A percentile compares a stretch with the other conserved stretches of the same genome.
phyloP scores from a whole-genome alignment of 2,113 vertebrate species.

The Boleophthalmus pectinirostris region DNA sequence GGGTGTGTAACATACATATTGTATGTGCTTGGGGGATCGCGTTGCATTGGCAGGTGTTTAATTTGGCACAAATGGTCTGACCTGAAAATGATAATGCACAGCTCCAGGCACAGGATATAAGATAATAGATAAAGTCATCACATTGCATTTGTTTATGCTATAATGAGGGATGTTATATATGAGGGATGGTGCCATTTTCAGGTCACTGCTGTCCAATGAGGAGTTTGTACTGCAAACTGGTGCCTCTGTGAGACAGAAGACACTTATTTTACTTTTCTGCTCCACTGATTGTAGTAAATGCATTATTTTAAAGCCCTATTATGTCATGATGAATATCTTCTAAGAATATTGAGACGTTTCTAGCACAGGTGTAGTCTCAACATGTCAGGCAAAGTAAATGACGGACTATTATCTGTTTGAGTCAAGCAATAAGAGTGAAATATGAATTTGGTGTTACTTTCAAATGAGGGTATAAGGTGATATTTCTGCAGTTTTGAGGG shows the following conservation, averaged over 20 bases:
- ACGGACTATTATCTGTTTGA: neutral
- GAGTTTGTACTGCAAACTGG: neutral
- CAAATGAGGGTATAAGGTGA: no score
- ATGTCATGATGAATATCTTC: neutral
- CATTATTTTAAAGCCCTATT: neutral
- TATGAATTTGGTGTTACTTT: neutral
- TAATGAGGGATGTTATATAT: neutral
- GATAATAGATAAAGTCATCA: slow-evolving; percentile 9
- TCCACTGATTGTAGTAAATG: neutral
- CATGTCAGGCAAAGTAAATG: neutral
- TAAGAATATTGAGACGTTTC: neutral
- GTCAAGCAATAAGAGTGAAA: neutral
- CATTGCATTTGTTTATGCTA: neutral
- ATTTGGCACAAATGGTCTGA: slow-evolving; percentile 12
- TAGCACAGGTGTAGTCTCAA: neutral
- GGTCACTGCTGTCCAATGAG: neutral
- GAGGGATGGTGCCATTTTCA: neutral
- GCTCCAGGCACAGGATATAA: slow-evolving; percentile 4
- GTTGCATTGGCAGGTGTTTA: slow-evolving; percentile 14
- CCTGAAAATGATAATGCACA: slow-evolving; percentile 8
- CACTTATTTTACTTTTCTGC: neutral
- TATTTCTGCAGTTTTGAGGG: no score
- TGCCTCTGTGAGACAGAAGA: neutral
- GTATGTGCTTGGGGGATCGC: slow-evolving; percentile 8
- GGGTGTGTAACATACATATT: slow-evolving; percentile 14